These are phyloP conservation scores for Plotosus lineatus DNA, from an alignment of 2,113 vertebrate species.

Conservation along the genomic window DNA sequence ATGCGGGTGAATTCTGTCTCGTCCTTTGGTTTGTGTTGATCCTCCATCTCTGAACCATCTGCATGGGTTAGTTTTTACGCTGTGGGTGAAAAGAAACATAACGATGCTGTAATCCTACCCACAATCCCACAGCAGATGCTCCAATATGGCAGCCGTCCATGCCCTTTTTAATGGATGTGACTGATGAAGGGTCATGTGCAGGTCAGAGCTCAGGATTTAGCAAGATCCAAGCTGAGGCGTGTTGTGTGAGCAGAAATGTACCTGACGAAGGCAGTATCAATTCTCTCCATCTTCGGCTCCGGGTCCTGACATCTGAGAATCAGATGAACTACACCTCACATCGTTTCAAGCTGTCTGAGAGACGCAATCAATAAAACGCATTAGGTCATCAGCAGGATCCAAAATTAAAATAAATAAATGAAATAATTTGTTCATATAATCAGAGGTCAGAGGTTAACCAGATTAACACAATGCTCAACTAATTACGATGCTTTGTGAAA, in stretches of 20 bases:
- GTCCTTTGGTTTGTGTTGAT: conserved; percentile 6
- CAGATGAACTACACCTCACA: neutral
- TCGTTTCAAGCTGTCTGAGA: neutral
- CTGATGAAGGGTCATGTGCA: conserved; percentile 23
- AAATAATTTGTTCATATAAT: neutral
- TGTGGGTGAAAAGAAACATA: conserved; percentile 1
- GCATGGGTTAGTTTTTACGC: conserved; percentile 14
- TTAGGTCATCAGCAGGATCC: neutral
- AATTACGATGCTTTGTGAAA: neutral
- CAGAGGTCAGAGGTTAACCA: neutral
- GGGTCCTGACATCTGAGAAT: neutral
- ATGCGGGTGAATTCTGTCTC: conserved; percentile 9
- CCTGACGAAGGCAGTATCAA: neutral
- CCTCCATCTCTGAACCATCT: conserved; percentile 16
- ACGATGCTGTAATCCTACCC: conserved; percentile 6
- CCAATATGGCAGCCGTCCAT: conserved; percentile 24
- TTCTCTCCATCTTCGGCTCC: neutral
- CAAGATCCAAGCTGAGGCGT: neutral
- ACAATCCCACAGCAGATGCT: conserved; percentile 35
- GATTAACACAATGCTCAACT: neutral
- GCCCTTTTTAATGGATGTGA: neutral
- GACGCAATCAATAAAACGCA: neutral
- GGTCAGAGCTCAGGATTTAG: neutral
- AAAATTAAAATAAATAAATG: neutral
- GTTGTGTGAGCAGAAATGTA: neutral